Base-by-base conservation (phyloP, 2,113 vertebrate species). In the Oreochromis niloticus region DNA sequence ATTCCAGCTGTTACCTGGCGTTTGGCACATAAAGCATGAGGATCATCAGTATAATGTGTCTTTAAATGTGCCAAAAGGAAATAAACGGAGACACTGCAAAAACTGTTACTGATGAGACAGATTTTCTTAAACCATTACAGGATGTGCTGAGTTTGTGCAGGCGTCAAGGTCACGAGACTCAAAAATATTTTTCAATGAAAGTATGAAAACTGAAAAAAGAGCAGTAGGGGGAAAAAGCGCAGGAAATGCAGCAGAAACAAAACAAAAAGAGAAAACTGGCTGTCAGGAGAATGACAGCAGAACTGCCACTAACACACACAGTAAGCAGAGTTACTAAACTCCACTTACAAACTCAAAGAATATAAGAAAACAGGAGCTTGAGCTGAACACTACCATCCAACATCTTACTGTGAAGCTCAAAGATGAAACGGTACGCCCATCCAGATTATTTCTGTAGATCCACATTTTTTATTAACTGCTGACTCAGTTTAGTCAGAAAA, bases 401-500 rank as follows among this genome's bases (percentile, higher is more conserved):
- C 24, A 56, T 14, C 7, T 71, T 16, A 48, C 19, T 46, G 66
- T 10, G 84, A 83, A 78, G 85, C 52, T 89, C 83, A 89, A 84
- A 87, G 68, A 27, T 16, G 12, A 11, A 48, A n/a, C 80, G 1
- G 9, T 4, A 10, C 43, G 46, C 84, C 84, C 84, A 7, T 73
- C 24, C 86, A 19, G 56, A 73, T 32, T 6, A 68, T 63, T 9
- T 54, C 3, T 6, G 81, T 8, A 19, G 16, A 52, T 73, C 78
- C 2, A 56, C 73, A 61, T 43, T 12, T 57, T 85, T 46, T 52
- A 36, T 8, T 8, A 36, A 78, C 83, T 63, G 39, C 81, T 63
- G 16, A 30, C 82, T 87, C 59, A 36, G 39, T 10, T 73, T 4
- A 63, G 61, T 8, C 10, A 80, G 68, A 87, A 87, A 48, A 87